A percentile compares a stretch with the other conserved stretches of the same genome.
phyloP scores from a whole-genome alignment of 2,113 vertebrate species.

The Struthio camelus region DNA sequence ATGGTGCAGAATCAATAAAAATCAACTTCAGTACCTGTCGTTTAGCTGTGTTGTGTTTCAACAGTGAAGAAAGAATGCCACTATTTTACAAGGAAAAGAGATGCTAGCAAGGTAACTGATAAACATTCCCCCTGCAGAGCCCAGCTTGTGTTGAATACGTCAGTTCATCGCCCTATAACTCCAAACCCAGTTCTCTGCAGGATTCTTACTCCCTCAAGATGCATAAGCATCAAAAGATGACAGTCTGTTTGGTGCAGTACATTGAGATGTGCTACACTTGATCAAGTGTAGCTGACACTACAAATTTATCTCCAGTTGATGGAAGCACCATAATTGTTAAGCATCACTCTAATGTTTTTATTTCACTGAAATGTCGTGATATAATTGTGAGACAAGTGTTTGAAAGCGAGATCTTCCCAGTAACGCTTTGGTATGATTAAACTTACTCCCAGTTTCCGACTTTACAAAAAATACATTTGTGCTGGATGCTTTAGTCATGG shows the following conservation, averaged over 20 bases:
- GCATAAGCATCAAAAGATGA: not conserved
- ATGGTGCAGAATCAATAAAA: constrained; percentile 13
- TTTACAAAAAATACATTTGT: not conserved
- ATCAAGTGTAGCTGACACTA: not conserved
- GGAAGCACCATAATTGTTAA: not conserved
- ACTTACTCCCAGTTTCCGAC: not conserved
- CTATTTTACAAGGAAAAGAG: not conserved
- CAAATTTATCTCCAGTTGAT: not conserved
- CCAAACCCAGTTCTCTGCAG: not conserved
- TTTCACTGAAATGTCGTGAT: not conserved
- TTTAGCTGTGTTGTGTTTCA: not conserved
- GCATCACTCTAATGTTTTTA: not conserved
- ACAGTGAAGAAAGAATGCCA: not conserved
- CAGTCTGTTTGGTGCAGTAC: not conserved
- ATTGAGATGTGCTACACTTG: not conserved
- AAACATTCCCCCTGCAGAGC: not conserved
- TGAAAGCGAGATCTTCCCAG: not conserved
- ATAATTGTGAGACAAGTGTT: not conserved
- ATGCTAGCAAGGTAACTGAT: not conserved
- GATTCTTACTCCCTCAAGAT: not conserved
- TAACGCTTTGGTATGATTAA: not conserved
- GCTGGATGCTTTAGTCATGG: not conserved
- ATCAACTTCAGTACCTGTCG: not conserved
- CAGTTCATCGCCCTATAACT: not conserved
- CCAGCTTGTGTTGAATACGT: not conserved